Percentiles rank a stretch among this genome's conserved stretches.
Conservation (phyloP, 2,888 invertebrate genomes). For the Prosapia bicincta region DNA sequence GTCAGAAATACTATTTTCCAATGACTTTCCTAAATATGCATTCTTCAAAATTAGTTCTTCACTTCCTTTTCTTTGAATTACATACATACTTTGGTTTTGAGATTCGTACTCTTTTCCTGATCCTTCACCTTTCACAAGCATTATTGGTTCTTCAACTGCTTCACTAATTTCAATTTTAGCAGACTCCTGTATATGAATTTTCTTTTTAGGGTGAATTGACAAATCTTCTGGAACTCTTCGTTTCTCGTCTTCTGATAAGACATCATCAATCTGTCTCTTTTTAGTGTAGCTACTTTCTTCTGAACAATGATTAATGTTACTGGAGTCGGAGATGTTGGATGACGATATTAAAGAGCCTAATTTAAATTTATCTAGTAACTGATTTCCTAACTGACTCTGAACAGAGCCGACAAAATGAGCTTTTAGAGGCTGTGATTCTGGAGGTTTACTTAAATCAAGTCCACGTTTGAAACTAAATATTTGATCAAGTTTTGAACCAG, state of each 20-base stretch:
- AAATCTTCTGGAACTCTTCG: slow-evolving; percentile 19
- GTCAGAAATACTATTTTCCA: neutral
- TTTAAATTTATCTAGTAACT: neutral
- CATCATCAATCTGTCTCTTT: slow-evolving; percentile 15
- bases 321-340: slow-evolving; percentile 2
- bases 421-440: slow-evolving; percentile 10
- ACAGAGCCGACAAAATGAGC: slow-evolving; percentile 15
- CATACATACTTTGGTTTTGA: slow-evolving; percentile 56
- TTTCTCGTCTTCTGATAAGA: slow-evolving; percentile 3
- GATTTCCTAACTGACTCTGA: slow-evolving; percentile 8
- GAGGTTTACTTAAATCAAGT: slow-evolving; percentile 4
- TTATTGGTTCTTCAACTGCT: slow-evolving; percentile 66
- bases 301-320: slow-evolving; percentile 11
- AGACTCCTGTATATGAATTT: slow-evolving; percentile 1
- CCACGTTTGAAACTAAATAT: slow-evolving; percentile 36
- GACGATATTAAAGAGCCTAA: neutral
- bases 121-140: slow-evolving; percentile 69
- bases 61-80: slow-evolving; percentile 53
- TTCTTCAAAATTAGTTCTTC: slow-evolving; percentile 49
- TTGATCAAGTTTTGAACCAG: slow-evolving; percentile 36
- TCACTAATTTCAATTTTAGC: slow-evolving; percentile 54
- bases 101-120: slow-evolving; percentile 68
- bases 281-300: neutral
- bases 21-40: neutral
- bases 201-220: slow-evolving; percentile 10